These are phyloP conservation scores for Melanostigma gelatinosum DNA, from an alignment of 2,113 vertebrate species.

Conservation along the genomic window DNA sequence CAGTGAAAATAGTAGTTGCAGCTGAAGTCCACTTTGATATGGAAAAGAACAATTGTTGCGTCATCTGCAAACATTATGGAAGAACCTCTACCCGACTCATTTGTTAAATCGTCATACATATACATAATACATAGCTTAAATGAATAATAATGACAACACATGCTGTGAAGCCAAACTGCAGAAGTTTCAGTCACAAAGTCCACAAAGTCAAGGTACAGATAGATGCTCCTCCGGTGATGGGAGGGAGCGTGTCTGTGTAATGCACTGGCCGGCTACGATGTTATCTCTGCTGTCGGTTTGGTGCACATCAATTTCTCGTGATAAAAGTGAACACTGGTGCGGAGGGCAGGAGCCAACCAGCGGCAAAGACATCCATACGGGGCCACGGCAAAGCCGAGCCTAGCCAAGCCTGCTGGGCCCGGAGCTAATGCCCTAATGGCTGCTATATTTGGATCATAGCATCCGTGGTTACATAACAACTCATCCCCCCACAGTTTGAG, in stretches of 20 bases:
- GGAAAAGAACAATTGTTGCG: neutral
- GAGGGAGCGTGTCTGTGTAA: conserved; percentile 14
- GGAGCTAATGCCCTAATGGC: conserved; percentile 81
- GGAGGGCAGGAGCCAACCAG: conserved; percentile 45
- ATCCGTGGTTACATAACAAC: conserved; percentile 76
- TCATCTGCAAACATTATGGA: neutral
- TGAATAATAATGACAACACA: neutral
- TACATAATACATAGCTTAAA: neutral
- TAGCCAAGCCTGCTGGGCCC: conserved; percentile 60
- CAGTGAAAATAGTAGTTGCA: neutral
- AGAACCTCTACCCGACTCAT: neutral
- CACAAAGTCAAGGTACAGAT: conserved; percentile 14
- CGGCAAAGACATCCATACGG: conserved; percentile 61
- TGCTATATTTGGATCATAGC: conserved; percentile 82
- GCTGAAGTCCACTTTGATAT: neutral
- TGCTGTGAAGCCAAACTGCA: neutral
- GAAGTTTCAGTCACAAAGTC: neutral
- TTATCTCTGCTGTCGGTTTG: conserved; percentile 34
- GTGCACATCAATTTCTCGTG: conserved; percentile 27
- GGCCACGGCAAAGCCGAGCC: conserved; percentile 47
- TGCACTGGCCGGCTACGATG: neutral
- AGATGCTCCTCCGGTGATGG: neutral
- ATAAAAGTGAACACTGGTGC: conserved; percentile 42
- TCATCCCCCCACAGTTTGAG: conserved; percentile 52
- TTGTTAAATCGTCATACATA: neutral